These are phyloP conservation scores for Epizoanthus ramosus DNA, from an alignment of 92 coral and sea anemone species.

Conservation along the genomic window DNA sequence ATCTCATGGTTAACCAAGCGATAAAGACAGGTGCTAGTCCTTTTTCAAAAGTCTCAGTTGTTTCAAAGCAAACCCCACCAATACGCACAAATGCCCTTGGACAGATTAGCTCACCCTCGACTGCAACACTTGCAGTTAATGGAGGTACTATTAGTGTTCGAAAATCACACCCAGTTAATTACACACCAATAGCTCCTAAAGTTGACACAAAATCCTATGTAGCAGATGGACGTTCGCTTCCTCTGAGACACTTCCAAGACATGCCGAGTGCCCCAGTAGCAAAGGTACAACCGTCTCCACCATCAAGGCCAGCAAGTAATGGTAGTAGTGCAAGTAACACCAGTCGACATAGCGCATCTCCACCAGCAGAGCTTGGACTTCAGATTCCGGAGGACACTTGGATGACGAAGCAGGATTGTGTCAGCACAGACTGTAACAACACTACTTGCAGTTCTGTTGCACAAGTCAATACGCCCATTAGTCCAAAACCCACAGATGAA, in stretches of 20 bases:
- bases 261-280: conserved; percentile 35
- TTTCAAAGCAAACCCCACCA: conserved; percentile 30
- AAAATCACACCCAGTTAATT: not conserved
- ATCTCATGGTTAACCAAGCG: conserved; percentile 49
- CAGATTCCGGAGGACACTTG: conserved; percentile 19
- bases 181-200: conserved; percentile 26
- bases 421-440: not conserved
- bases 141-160: not conserved
- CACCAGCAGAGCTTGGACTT: conserved; percentile 27
- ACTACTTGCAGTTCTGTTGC: not conserved
- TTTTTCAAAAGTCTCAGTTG: conserved; percentile 42
- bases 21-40: conserved; percentile 22
- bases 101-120: not conserved
- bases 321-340: conserved; percentile 52
- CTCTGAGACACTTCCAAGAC: conserved; percentile 64
- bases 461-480: no score
- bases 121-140: conserved; percentile 18
- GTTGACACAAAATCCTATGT: conserved; percentile 14
- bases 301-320: conserved; percentile 66
- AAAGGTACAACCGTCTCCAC: conserved; percentile 66
- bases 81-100: conserved; percentile 15
- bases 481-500: not conserved
- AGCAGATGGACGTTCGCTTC: conserved; percentile 59
- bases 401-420: not conserved
- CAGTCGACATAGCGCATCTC: conserved; percentile 44